Conservation (phyloP, 2,113 vertebrate genomes). For the Toxotes jaculatrix region DNA sequence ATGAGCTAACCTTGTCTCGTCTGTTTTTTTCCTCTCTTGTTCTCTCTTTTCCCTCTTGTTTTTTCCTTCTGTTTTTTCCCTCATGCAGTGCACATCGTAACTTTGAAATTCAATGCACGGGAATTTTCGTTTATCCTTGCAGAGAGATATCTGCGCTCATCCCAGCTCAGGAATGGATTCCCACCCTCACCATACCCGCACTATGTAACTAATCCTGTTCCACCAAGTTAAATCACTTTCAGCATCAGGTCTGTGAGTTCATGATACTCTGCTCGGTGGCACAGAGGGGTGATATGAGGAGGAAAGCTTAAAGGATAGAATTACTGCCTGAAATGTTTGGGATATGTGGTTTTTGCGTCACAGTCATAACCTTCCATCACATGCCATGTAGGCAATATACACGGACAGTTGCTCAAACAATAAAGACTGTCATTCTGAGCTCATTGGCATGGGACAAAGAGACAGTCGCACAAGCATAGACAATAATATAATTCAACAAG, state of each 20-base stretch:
- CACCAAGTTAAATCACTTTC: not conserved
- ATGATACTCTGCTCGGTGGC: conserved; percentile 21
- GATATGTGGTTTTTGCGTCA: conserved; percentile 39
- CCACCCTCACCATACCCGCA: not conserved
- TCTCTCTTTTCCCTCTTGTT: too few relatives aligned
- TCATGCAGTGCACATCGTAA: not conserved
- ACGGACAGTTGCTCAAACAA: conserved; percentile 25
- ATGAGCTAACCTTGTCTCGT: not conserved
- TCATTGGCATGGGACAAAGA: conserved; percentile 1
- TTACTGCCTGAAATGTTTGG: conserved; percentile 45
- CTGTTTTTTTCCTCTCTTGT: not conserved
- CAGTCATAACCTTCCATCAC: conserved; percentile 6
- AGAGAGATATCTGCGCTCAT: not conserved
- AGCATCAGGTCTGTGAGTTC: conserved; percentile 31
- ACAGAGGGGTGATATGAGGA: not conserved
- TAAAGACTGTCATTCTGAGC: conserved; percentile 48
- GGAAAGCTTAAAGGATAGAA: conserved; percentile 29
- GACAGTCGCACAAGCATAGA: too few relatives aligned
- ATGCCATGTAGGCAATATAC: conserved; percentile 32
- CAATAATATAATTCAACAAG: too few relatives aligned
- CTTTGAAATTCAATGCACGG: not conserved
- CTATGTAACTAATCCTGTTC: conserved; percentile 6
- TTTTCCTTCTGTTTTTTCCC: not conserved
- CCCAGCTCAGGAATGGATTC: not conserved
- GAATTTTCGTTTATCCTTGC: not conserved